Evolutionary conservation across 2,888 invertebrate species (phyloP).

Genomic region (Emmelina monodactyla): DNA sequence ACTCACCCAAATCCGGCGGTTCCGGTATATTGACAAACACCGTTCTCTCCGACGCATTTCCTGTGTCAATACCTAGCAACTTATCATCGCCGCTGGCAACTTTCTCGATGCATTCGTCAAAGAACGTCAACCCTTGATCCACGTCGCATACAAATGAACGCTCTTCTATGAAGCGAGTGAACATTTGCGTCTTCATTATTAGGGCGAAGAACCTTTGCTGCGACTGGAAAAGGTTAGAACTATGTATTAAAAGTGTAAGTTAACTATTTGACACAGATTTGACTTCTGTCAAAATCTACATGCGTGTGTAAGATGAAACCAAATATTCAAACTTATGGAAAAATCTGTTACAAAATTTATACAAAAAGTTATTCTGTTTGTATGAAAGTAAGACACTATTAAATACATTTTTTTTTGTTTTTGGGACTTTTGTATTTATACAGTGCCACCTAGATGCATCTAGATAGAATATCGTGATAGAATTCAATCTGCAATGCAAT

Average conservation of each 20-base stretch:
- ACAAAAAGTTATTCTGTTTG: too few relatives aligned
- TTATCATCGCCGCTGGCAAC: conserved; percentile 55
- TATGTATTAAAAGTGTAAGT: background rate
- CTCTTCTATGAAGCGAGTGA: conserved; percentile 98
- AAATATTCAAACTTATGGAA: too few relatives aligned
- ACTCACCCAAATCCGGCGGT: conserved; percentile 53
- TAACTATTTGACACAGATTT: too few relatives aligned
- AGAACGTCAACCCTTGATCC: conserved; percentile 88
- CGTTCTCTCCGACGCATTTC: conserved; percentile 85
- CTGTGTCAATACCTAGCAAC: conserved; percentile 82
- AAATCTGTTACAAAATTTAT: too few relatives aligned
- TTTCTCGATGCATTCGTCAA: conserved; percentile 95
- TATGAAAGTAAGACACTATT: too few relatives aligned
- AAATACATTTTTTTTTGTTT: too few relatives aligned
- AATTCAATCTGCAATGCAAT: too few relatives aligned
- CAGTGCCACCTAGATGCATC: too few relatives aligned
- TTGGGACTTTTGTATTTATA: too few relatives aligned
- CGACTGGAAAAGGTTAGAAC: conserved; percentile 39
- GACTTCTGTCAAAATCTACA: too few relatives aligned
- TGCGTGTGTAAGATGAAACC: too few relatives aligned
- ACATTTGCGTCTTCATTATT: conserved; percentile 95
- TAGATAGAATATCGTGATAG: too few relatives aligned
- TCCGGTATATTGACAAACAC: conserved; percentile 96
- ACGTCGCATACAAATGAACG: conserved; percentile 98
- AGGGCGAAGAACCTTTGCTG: conserved; percentile 89